A percentile compares a stretch with the other conserved stretches of the same genome.
These are phyloP conservation scores for Chirona hameri DNA, from an alignment of 2,888 invertebrate genomes.

Conservation along the genomic window DNA sequence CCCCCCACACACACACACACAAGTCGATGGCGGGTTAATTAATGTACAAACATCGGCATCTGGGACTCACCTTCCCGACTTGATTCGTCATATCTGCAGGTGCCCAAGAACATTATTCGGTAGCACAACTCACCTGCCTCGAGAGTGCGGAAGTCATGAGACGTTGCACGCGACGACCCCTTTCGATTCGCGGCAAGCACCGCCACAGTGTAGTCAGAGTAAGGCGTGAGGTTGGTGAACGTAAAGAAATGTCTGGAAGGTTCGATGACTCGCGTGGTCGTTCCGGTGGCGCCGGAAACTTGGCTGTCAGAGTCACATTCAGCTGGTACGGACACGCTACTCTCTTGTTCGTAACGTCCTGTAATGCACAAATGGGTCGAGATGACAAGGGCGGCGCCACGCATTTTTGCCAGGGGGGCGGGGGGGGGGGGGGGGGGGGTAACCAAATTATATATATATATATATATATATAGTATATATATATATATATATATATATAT, in stretches of 20 bases:
- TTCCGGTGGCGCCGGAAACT: neutral
- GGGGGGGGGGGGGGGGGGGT: too few species aligned
- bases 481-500: too few species aligned
- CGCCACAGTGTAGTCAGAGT: neutral
- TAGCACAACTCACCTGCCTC: neutral
- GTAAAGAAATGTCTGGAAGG: neutral
- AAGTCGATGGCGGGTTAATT: too few species aligned
- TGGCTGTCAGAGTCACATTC: neutral
- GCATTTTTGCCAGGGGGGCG: too few species aligned
- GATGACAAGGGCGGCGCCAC: too few species aligned
- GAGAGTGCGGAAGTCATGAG: neutral
- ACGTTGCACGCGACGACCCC: neutral
- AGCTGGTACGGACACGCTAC: neutral
- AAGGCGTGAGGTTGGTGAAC: neutral
- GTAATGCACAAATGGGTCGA: neutral
- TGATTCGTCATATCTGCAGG: too few species aligned
- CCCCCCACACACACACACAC: too few species aligned
- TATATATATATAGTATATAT: too few species aligned
- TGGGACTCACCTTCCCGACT: too few species aligned
- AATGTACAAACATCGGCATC: too few species aligned
- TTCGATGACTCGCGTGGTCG: neutral
- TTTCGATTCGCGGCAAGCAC: neutral
- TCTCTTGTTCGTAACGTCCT: neutral
- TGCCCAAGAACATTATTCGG: too few species aligned
- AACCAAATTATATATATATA: too few species aligned